Evolutionary conservation across 2,888 invertebrate species (phyloP).

Genomic region (Mylabris sibirica): DNA sequence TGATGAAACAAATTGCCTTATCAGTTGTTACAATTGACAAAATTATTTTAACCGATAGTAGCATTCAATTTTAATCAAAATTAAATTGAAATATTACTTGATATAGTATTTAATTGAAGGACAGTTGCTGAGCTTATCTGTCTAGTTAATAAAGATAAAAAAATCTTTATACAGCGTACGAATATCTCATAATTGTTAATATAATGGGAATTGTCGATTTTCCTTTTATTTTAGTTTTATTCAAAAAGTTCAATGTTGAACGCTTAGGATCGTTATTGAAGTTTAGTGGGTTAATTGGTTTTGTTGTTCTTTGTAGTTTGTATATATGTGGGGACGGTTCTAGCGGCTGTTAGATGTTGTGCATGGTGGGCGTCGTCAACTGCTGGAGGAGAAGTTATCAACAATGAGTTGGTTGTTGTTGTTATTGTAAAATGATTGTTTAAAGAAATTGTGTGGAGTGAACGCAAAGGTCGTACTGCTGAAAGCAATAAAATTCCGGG

Average conservation of each 20-base stretch:
- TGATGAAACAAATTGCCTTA: constrained; percentile 24
- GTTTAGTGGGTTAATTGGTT: constrained; percentile 15
- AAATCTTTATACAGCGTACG: too few species aligned
- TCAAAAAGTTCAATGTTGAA: neutral
- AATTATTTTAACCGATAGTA: constrained; percentile 20
- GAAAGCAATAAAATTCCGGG: constrained; percentile 36
- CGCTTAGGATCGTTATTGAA: neutral
- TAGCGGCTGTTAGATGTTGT: constrained; percentile 9
- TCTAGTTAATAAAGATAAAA: constrained; percentile 5
- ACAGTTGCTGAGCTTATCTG: constrained; percentile 20
- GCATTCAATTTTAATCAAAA: constrained; percentile 8
- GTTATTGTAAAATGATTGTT: constrained; percentile 29
- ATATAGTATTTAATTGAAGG: constrained; percentile 31
- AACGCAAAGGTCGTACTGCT: constrained; percentile 29
- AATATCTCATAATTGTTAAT: neutral
- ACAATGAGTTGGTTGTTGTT: constrained; percentile 26
- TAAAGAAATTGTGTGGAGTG: constrained; percentile 25
- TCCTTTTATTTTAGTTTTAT: neutral
- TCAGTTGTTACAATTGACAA: constrained; percentile 24
- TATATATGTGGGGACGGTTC: neutral
- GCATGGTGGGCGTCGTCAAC: constrained; percentile 14
- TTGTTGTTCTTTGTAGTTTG: neutral
- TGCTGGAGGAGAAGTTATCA: constrained; percentile 19
- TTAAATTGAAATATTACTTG: constrained; percentile 20
- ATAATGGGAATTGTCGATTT: neutral